phyloP scores from a whole-genome alignment of 2,797 vertebrate genomes.

The Acanthiza pusilla region DNA sequence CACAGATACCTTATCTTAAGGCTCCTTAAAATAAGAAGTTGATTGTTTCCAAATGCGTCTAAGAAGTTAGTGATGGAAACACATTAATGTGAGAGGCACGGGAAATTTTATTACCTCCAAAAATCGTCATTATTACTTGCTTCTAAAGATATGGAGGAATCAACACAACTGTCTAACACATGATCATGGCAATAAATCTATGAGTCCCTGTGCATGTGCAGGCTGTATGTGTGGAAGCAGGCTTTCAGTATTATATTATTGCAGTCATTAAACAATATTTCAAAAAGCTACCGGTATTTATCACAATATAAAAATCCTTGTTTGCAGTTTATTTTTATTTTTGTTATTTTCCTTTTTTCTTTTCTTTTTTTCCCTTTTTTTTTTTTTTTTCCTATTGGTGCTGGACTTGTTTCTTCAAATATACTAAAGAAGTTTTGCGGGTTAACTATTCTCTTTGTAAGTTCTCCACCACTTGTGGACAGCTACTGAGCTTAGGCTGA shows the following conservation, averaged over 20 bases:
- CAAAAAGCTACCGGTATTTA: not conserved
- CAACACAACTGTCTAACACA: conserved; percentile 77
- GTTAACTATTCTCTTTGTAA: not conserved
- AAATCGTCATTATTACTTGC: conserved; percentile 72
- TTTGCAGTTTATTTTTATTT: not conserved
- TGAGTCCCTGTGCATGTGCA: fast-evolving
- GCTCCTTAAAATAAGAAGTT: conserved; percentile 87
- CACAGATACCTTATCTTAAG: conserved; percentile 92
- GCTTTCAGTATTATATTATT: not conserved
- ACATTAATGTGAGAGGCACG: conserved; percentile 63
- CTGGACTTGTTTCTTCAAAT: not conserved
- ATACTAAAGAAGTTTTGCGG: not conserved
- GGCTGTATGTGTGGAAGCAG: not conserved
- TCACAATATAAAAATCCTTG: not conserved
- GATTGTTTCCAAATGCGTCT: conserved; percentile 95
- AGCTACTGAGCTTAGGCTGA: not conserved
- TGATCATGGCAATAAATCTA: conserved; percentile 69
- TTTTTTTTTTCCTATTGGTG: not conserved
- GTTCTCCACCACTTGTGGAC: not conserved
- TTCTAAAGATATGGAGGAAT: conserved; percentile 70
- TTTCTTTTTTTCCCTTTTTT: not conserved
- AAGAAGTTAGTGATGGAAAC: conserved; percentile 73
- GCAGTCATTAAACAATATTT: not conserved
- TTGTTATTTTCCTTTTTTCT: not conserved
- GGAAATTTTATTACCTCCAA: conserved; percentile 79